Evolutionary conservation across 2,113 vertebrate species (phyloP).

Genomic region (Sphaerodactylus townsendi): DNA sequence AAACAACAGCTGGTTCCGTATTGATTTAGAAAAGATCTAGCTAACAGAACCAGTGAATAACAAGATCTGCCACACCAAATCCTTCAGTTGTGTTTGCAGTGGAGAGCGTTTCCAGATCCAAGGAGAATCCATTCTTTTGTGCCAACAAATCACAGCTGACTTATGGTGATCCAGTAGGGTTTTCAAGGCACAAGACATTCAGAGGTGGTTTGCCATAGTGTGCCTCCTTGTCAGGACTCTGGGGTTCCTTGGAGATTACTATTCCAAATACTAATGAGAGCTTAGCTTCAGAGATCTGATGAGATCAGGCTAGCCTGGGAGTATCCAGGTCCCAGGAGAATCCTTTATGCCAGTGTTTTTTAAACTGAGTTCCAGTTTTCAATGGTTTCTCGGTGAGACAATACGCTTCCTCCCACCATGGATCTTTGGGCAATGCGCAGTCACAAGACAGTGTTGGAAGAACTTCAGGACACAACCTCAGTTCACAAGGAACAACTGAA

Average conservation of each 20-base stretch:
- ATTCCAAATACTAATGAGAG: no score
- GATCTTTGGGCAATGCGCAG: background rate
- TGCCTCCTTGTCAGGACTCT: no score
- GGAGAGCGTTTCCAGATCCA: slow-evolving; percentile 23
- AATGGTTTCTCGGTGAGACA: background rate
- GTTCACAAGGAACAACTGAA: background rate
- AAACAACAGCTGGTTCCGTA: background rate
- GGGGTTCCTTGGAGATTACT: no score
- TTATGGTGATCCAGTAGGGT: no score
- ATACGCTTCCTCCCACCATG: no score
- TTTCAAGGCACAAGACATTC: no score
- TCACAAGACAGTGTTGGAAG: background rate
- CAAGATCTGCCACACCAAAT: slow-evolving; percentile 13
- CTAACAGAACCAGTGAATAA: background rate
- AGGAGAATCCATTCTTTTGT: background rate
- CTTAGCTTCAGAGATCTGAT: no score
- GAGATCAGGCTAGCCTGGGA: no score
- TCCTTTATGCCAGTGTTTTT: background rate
- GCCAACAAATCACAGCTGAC: no score
- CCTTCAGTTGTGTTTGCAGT: background rate
- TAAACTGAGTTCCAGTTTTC: background rate
- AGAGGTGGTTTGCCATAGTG: no score
- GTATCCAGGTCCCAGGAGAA: slow-evolving; percentile 9
- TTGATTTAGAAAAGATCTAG: slow-evolving; percentile 11
- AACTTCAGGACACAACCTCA: background rate